Evolutionary conservation across 2,113 vertebrate genomes (phyloP).

Genomic region (Eleginops maclovinus): DNA sequence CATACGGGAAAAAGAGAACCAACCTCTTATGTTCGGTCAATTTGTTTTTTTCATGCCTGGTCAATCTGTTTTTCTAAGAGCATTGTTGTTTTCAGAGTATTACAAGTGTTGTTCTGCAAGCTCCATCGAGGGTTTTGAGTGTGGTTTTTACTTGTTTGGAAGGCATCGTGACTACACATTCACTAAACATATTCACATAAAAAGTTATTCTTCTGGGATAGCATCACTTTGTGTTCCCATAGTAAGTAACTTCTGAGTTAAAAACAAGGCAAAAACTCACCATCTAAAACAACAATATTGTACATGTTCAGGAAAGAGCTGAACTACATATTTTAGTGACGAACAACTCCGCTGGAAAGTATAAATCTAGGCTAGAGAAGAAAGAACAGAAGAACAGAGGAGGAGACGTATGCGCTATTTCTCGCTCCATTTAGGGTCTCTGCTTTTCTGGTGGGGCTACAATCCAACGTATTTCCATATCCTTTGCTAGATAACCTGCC

Average conservation of each 20-base stretch:
- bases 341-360: constrained; percentile 36
- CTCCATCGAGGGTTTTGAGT: neutral
- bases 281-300: neutral
- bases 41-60: neutral
- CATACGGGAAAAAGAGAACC: constrained; percentile 40
- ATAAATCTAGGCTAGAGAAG: constrained; percentile 33
- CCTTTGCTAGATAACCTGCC: constrained; percentile 46
- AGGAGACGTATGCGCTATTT: constrained; percentile 25
- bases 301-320: neutral
- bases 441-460: constrained; percentile 22
- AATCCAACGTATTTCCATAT: constrained; percentile 56
- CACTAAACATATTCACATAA: neutral
- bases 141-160: neutral
- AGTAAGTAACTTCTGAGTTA: neutral
- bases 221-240: no score
- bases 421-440: constrained; percentile 72
- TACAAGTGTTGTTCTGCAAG: constrained; percentile 4
- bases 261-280: neutral
- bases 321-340: constrained; percentile 8
- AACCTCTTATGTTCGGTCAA: constrained; percentile 7
- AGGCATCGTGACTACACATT: neutral
- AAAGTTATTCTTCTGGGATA: neutral
- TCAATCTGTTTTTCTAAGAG: constrained; percentile 9
- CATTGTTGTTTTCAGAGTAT: neutral
- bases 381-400: neutral